Evolutionary conservation across 2,888 invertebrate species (phyloP).

Genomic region (Andrena chrysosceles): DNA sequence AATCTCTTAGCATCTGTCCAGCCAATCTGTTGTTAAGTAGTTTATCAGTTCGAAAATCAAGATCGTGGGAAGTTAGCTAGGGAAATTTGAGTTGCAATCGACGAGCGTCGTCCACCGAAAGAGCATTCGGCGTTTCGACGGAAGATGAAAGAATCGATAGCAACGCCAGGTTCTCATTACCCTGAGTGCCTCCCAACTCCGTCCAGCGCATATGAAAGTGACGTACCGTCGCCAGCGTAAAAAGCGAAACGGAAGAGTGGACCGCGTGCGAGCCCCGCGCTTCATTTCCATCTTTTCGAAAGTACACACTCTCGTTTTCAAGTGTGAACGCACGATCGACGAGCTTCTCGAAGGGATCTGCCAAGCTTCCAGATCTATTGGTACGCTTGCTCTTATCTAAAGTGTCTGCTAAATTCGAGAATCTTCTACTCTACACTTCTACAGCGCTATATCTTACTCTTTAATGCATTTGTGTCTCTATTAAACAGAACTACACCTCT

Average conservation of each 20-base stretch:
- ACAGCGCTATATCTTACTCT: no score
- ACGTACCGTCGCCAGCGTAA: conserved; percentile 44
- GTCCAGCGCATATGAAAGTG: conserved; percentile 72
- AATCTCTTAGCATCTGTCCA: background rate
- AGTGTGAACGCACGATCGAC: background rate
- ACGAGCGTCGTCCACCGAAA: conserved; percentile 7
- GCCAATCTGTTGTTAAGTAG: background rate
- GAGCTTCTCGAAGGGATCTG: background rate
- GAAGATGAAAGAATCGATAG: conserved; percentile 74
- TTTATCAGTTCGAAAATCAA: background rate
- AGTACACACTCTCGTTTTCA: background rate
- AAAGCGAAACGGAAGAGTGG: conserved; percentile 31
- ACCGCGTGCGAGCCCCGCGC: conserved; percentile 4
- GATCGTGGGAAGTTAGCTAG: background rate
- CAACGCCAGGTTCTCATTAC: conserved; percentile 75
- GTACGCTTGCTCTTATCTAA: no score
- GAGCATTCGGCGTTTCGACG: conserved; percentile 44
- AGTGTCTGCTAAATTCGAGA: no score
- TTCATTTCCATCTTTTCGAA: conserved; percentile 34
- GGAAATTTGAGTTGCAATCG: conserved; percentile 25
- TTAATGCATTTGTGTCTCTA: no score
- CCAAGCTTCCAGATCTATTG: no score
- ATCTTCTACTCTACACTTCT: no score
- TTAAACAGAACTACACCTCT: no score
- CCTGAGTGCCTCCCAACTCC: conserved; percentile 76